Conservation (phyloP, 1,140 invertebrate genomes). For the Bradysia coprophila region DNA sequence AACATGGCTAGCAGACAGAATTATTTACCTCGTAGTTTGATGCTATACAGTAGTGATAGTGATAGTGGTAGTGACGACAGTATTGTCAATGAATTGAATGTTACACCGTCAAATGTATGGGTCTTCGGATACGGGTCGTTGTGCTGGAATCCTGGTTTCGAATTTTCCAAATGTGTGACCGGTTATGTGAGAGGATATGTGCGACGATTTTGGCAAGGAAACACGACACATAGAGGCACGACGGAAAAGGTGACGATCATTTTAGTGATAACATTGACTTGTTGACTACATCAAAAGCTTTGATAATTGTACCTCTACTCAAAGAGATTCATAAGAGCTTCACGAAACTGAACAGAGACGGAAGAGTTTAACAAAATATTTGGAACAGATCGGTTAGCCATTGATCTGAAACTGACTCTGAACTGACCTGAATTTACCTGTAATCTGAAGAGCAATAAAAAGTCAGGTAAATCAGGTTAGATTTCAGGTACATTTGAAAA, state of each 20-base stretch:
- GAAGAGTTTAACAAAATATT: too few species aligned
- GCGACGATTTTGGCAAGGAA: conserved; percentile 75
- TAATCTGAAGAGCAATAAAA: too few species aligned
- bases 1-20: neutral
- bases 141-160: conserved; percentile 74
- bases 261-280: conserved; percentile 3
- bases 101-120: conserved; percentile 31
- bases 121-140: conserved; percentile 75
- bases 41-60: neutral
- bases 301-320: too few species aligned
- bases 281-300: too few species aligned
- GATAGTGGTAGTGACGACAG: neutral
- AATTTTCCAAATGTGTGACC: conserved; percentile 44
- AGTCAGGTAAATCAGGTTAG: too few species aligned
- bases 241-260: conserved; percentile 42
- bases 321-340: too few species aligned
- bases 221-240: conserved; percentile 60
- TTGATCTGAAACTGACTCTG: too few species aligned
- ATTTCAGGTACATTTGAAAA: too few species aligned
- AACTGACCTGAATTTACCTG: too few species aligned
- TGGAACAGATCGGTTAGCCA: too few species aligned
- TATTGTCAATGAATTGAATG: conserved; percentile 3
- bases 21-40: too few species aligned
- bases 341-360: too few species aligned
- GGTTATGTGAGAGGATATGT: conserved; percentile 50